Base-by-base conservation (phyloP, 2,888 invertebrate genomes). In the Germaria angustata region DNA sequence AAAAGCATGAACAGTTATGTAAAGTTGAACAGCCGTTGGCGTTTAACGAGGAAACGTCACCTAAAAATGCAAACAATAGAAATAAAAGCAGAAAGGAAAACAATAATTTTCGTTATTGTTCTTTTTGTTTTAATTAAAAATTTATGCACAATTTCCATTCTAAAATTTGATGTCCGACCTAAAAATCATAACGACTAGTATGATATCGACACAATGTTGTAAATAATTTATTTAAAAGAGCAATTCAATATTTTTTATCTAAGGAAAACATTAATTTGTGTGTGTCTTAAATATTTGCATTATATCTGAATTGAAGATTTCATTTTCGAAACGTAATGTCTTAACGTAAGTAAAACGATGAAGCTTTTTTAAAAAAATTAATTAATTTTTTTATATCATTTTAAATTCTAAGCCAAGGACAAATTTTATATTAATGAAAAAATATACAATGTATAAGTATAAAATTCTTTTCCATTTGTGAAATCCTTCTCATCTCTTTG, bases 31-130 rank as follows among this genome's bases (percentile, higher is more conserved):
- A 75, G 81, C 85, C 83, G 76, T 81, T 84, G 76, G 86, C 75
- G 84, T 86, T 86, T 66, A 86, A 69, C 41, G 86, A 86, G 46
- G 85, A 85, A 17, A 84, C 86, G 66, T 84, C 86, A 84, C 86
- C 86, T 86, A 71, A 66, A 82, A 71, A 66, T 76, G 41, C 9
- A 65, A n/a, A n/a, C n/a, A n/a, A 28, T 28, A 5, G 28, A 28
- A 28, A 28, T n/a, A 61, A 75, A 44, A 63, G 36, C 68, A 20
- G 4, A 59, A 72, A 55, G 15, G 51, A 9, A 34, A 72, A 73
- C 49, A 51, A 46, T 17, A 9, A 24, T 32, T 46, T 61, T 59
- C 49, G 4, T 8, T 55, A 6, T 55, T 63, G 17, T 53, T 53
- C 7, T 51, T 28, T 72, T n/a, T 55, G 22, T 61, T 71, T 71